Evolutionary conservation across 1,140 invertebrate genomes (phyloP).

Genomic region (Lasioglossum baleicum): DNA sequence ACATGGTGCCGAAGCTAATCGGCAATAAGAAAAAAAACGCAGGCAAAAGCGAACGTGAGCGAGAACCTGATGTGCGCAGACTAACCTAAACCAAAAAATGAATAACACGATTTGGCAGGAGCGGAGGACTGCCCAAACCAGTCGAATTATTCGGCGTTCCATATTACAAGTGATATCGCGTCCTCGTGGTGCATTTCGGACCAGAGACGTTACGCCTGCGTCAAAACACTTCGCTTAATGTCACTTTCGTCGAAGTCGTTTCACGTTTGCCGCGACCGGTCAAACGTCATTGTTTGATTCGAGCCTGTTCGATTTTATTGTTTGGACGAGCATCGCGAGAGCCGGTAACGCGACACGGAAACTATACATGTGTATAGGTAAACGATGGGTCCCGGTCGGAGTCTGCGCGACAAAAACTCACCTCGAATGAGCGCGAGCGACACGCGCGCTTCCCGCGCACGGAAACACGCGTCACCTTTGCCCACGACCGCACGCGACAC

Average conservation of each 20-base stretch:
- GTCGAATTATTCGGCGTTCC: conserved; percentile 37
- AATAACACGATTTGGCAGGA: conserved; percentile 35
- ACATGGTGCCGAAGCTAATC: conserved; percentile 23
- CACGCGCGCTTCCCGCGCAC: conserved; percentile 60
- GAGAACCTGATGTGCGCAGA: conserved; percentile 18
- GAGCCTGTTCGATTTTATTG: background rate
- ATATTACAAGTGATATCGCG: conserved; percentile 16
- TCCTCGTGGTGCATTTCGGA: background rate
- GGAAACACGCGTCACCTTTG: conserved; percentile 51
- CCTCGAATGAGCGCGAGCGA: conserved; percentile 46
- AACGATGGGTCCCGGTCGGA: conserved; percentile 38
- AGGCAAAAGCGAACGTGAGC: conserved; percentile 24
- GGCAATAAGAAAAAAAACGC: background rate
- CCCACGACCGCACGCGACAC: conserved; percentile 11
- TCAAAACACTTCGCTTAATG: conserved; percentile 15
- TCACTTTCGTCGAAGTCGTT: conserved; percentile 1
- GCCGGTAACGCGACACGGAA: background rate
- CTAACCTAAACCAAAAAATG: conserved; percentile 55
- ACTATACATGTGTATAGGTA: background rate
- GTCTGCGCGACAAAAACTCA: conserved; percentile 68
- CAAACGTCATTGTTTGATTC: background rate
- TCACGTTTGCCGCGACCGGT: conserved; percentile 4
- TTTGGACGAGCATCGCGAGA: background rate
- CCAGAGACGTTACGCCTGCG: no score
- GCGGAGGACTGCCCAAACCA: background rate